phyloP scores from a whole-genome alignment of 1,140 invertebrate genomes.

The Anastrepha obliqua region DNA sequence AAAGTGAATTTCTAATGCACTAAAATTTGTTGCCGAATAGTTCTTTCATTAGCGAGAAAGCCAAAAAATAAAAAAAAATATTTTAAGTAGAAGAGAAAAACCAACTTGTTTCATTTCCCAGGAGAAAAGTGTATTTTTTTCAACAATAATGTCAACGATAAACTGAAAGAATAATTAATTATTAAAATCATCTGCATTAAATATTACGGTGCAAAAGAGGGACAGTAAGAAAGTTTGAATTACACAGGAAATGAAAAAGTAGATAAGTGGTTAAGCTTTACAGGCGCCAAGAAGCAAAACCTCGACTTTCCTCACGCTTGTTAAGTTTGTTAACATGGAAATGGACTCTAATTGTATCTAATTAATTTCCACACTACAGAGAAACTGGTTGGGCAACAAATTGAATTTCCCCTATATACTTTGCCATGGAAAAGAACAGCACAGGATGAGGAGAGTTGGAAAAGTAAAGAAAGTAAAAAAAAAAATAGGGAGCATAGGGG shows the following conservation, averaged over 20 bases:
- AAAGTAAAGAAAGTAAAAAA: not conserved
- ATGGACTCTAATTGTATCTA: not conserved
- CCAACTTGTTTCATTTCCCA: no score
- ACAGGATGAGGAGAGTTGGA: not conserved
- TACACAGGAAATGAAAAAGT: not conserved
- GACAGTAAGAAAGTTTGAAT: not conserved
- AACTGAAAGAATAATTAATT: no score
- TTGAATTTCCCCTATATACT: constrained; percentile 21
- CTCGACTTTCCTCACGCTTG: not conserved
- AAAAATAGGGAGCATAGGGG: not conserved
- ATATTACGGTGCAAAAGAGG: not conserved
- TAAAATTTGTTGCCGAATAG: no score
- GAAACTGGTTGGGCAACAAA: not conserved
- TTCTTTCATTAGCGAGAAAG: no score
- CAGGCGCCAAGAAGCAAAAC: not conserved
- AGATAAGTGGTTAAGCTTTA: not conserved
- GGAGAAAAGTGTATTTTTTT: no score
- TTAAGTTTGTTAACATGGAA: constrained; percentile 17
- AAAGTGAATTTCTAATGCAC: no score
- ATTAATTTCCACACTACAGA: not conserved
- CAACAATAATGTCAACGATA: no score
- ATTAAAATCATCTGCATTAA: no score
- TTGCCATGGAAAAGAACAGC: not conserved
- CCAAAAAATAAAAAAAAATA: no score
- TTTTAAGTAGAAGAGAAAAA: no score